Evolutionary conservation across 2,888 invertebrate species (phyloP).

Genomic region (Deilephila elpenor): DNA sequence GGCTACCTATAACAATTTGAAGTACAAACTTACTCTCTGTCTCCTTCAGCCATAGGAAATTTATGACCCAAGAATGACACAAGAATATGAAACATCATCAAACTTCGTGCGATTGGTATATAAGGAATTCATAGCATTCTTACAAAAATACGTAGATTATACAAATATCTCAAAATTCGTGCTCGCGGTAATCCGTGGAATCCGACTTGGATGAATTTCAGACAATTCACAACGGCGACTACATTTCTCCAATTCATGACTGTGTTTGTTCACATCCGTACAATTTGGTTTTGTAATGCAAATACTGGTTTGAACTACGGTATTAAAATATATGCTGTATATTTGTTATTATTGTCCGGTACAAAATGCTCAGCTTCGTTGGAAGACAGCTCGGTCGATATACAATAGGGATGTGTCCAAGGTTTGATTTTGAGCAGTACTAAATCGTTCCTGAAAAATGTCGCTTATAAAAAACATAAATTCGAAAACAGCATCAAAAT

Average conservation of each 20-base stretch:
- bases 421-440: too few species aligned
- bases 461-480: too few species aligned
- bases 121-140: too few species aligned
- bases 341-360: too few species aligned
- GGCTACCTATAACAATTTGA: slow-evolving; percentile 41
- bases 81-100: background rate
- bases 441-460: too few species aligned
- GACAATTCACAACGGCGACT: slow-evolving; percentile 10
- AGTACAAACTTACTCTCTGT: slow-evolving; percentile 33
- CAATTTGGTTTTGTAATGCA: background rate
- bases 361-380: too few species aligned
- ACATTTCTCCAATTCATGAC: slow-evolving; percentile 6
- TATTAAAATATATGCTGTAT: background rate
- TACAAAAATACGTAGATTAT: too few species aligned
- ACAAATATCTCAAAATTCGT: background rate
- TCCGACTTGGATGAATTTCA: slow-evolving; percentile 34
- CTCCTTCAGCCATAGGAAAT: too few species aligned
- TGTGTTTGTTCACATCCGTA: background rate
- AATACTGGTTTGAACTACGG: background rate
- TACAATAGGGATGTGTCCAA: too few species aligned
- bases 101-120: background rate
- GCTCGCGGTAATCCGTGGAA: slow-evolving; percentile 3
- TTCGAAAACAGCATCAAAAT: too few species aligned
- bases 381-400: too few species aligned
- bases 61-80: background rate